These are phyloP conservation scores for Anthonomus grandis DNA, from an alignment of 1,140 invertebrate species.

Conservation along the genomic window DNA sequence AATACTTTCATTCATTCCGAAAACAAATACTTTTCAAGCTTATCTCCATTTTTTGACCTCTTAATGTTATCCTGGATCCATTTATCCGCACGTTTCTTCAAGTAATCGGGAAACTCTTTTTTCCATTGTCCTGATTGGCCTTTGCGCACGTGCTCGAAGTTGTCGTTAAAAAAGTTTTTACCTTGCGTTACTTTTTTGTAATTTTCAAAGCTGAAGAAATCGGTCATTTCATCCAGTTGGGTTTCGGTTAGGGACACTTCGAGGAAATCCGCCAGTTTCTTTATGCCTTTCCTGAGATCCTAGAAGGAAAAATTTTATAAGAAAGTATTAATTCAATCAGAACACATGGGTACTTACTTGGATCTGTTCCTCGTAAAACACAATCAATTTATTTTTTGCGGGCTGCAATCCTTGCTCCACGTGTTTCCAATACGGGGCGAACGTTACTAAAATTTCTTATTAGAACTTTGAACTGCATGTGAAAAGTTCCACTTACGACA, in stretches of 20 bases:
- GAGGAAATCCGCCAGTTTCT: slow-evolving; percentile 6
- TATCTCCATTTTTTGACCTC: no score
- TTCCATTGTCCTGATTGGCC: slow-evolving; percentile 10
- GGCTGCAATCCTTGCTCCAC: no score
- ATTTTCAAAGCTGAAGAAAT: slow-evolving; percentile 3
- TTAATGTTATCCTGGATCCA: no score
- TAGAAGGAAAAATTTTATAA: neutral
- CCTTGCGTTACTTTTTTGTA: slow-evolving; percentile 3
- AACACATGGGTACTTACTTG: no score
- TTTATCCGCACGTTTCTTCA: neutral
- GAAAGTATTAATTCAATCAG: no score
- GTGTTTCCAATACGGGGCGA: no score
- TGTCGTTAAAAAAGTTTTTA: slow-evolving; percentile 3
- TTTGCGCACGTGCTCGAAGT: slow-evolving; percentile 7
- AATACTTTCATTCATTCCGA: no score
- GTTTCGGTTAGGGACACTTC: slow-evolving; percentile 1
- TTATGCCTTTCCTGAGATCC: neutral
- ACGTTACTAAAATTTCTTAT: no score
- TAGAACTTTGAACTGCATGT: no score
- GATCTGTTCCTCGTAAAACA: no score
- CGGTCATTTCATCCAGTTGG: neutral
- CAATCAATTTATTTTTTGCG: no score
- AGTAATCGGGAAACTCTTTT: slow-evolving; percentile 8
- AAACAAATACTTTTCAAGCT: no score
- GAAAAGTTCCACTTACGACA: neutral